Percentiles rank a stretch among this genome's conserved stretches.
Evolutionary conservation across 2,888 invertebrate species (phyloP).

Genomic region (Drosophila subquinaria): DNA sequence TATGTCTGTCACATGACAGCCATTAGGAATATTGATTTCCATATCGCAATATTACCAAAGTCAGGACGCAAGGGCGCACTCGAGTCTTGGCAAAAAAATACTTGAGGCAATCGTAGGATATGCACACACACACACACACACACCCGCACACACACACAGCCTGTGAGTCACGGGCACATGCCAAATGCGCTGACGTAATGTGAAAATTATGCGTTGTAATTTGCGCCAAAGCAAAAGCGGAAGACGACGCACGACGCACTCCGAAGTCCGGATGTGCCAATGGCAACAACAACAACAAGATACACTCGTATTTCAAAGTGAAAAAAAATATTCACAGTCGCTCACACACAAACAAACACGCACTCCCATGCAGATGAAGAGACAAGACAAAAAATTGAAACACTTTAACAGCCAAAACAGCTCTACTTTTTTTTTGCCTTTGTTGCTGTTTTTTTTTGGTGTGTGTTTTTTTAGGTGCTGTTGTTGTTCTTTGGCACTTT

Average conservation of each 20-base stretch:
- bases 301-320: conserved; percentile 53
- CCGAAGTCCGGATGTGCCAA: conserved; percentile 58
- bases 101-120: conserved; percentile 42
- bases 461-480: conserved; percentile 12
- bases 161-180: conserved; percentile 6
- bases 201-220: conserved; percentile 82
- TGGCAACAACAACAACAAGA: conserved; percentile 44
- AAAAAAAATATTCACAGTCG: conserved; percentile 42
- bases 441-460: conserved; percentile 9
- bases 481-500: conserved; percentile 71
- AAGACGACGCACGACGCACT: conserved; percentile 79
- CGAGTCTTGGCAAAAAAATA: conserved; percentile 15
- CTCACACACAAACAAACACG: conserved; percentile 29
- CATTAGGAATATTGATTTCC: conserved; percentile 79
- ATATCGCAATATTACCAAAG: conserved; percentile 67
- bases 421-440: conserved; percentile 24
- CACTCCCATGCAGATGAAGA: conserved; percentile 62
- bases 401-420: conserved; percentile 73
- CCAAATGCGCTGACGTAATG: conserved; percentile 73
- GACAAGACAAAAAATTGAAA: conserved; percentile 74
- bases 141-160: conserved; percentile 1
- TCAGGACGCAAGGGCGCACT: conserved; percentile 41
- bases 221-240: conserved; percentile 75
- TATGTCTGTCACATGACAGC: conserved; percentile 62
- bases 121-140: conserved; percentile 18